phyloP scores from a whole-genome alignment of 2,797 vertebrate species.

The Xenopus petersii region DNA sequence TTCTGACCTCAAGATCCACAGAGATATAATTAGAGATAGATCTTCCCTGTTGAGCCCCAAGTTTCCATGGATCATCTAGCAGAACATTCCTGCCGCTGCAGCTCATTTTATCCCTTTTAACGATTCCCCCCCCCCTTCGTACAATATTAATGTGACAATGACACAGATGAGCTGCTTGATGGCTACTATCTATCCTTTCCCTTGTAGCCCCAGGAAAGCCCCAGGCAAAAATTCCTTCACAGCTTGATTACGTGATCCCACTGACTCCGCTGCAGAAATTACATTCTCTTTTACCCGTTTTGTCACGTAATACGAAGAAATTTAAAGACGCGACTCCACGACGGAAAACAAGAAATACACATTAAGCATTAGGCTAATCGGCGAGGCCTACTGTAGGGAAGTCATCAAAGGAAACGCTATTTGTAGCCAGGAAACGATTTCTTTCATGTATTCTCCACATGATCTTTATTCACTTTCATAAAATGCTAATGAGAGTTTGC shows the following conservation, averaged over 20 bases:
- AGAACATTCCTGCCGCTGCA: constrained; percentile 37
- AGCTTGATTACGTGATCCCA: constrained; percentile 45
- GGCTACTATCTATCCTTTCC: constrained; percentile 42
- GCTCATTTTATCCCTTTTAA: constrained; percentile 42
- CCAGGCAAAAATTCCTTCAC: constrained; percentile 41
- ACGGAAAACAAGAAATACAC: constrained; percentile 4
- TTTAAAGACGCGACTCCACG: constrained; percentile 10
- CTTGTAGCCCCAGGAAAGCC: constrained; percentile 46
- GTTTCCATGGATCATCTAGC: constrained; percentile 30
- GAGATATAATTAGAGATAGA: constrained; percentile 16
- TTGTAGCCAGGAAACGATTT: constrained; percentile 21
- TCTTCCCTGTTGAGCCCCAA: constrained; percentile 20
- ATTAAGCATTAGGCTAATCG: constrained; percentile 23
- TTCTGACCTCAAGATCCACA: constrained; percentile 2
- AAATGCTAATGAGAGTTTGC: constrained; percentile 8
- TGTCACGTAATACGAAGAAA: constrained; percentile 33
- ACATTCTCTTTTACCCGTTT: constrained; percentile 21
- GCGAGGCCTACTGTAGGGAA: constrained; percentile 21
- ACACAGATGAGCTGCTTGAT: constrained; percentile 47
- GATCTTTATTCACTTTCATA: constrained; percentile 13
- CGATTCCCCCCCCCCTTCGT: constrained; percentile 30
- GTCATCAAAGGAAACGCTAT: constrained; percentile 32
- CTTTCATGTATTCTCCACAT: constrained; percentile 13
- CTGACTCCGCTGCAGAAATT: constrained; percentile 29
- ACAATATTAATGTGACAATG: constrained; percentile 49